Percentiles rank a stretch among this genome's conserved stretches.
phyloP scores from a whole-genome alignment of 2,888 invertebrate species.

The Pyrochroa serraticornis region DNA sequence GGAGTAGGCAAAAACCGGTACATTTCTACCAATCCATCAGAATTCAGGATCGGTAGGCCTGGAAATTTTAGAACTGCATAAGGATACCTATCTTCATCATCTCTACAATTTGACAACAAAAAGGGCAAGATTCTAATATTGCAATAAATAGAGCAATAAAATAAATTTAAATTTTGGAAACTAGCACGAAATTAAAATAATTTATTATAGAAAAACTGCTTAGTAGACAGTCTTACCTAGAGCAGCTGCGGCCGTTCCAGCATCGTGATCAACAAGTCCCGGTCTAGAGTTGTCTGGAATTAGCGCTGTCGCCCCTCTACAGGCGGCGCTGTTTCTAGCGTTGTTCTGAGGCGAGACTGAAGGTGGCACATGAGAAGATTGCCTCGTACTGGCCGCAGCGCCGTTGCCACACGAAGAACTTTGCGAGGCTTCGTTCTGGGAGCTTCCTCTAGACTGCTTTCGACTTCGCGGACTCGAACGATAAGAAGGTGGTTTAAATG shows the following conservation, averaged over 20 bases:
- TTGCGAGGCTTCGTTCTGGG: too few species aligned
- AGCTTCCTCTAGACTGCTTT: constrained; percentile 49
- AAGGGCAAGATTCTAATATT: too few species aligned
- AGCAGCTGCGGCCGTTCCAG: background rate
- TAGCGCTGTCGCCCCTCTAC: background rate
- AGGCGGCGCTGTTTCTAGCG: background rate
- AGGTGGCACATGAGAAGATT: constrained; percentile 23
- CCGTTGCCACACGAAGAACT: background rate
- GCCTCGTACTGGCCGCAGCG: constrained; percentile 8
- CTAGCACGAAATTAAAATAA: too few species aligned
- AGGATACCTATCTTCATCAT: background rate
- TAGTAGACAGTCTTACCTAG: background rate
- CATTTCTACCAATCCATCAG: constrained; percentile 40
- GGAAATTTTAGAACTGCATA: background rate
- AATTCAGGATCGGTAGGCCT: constrained; percentile 40
- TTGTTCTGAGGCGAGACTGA: constrained; percentile 29
- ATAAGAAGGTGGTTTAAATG: constrained; percentile 63
- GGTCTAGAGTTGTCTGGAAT: constrained; percentile 26
- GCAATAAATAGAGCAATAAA: too few species aligned
- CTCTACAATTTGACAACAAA: background rate
- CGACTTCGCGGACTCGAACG: constrained; percentile 56
- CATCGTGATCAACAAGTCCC: constrained; percentile 40
- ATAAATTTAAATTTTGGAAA: too few species aligned
- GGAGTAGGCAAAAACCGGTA: constrained; percentile 40
- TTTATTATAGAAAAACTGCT: too few species aligned